These are phyloP conservation scores for Paracanthobrama guichenoti DNA, from an alignment of 2,113 vertebrate species.

Conservation along the genomic window DNA sequence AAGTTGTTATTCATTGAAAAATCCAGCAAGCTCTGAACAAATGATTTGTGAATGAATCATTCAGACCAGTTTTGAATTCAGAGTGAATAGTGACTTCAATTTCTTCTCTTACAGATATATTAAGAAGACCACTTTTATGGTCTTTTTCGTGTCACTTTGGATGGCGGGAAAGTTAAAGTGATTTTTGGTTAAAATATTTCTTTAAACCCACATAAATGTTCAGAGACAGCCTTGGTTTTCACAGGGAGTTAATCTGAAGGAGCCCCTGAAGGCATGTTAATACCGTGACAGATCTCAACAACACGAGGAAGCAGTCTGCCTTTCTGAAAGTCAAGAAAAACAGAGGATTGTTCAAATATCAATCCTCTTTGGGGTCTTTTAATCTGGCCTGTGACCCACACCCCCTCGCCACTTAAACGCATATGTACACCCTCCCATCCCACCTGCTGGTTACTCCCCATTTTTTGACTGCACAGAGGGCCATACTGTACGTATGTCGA, in stretches of 20 bases:
- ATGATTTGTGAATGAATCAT: background rate
- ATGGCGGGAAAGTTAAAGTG: background rate
- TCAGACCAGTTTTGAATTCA: background rate
- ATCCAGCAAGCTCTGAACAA: background rate
- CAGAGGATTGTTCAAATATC: background rate
- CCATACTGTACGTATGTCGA: constrained; percentile 25
- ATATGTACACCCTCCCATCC: background rate
- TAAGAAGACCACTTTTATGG: background rate
- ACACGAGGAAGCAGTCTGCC: background rate
- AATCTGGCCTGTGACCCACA: constrained; percentile 4
- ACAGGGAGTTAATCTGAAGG: constrained; percentile 20
- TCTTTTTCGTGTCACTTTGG: background rate
- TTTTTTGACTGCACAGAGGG: constrained; percentile 6
- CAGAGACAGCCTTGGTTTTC: constrained; percentile 26
- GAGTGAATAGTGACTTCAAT: background rate
- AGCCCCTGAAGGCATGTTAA: constrained; percentile 24
- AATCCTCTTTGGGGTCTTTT: constrained; percentile 6
- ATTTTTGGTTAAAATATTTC: background rate
- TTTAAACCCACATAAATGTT: constrained; percentile 36
- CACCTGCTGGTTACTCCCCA: background rate
- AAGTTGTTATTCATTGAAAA: background rate
- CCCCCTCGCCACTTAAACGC: background rate
- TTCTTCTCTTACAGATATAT: background rate
- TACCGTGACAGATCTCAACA: constrained; percentile 15
- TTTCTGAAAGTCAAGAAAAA: background rate